These are phyloP conservation scores for Philhelius pedissequus DNA, from an alignment of 2,888 invertebrate species.

Conservation along the genomic window DNA sequence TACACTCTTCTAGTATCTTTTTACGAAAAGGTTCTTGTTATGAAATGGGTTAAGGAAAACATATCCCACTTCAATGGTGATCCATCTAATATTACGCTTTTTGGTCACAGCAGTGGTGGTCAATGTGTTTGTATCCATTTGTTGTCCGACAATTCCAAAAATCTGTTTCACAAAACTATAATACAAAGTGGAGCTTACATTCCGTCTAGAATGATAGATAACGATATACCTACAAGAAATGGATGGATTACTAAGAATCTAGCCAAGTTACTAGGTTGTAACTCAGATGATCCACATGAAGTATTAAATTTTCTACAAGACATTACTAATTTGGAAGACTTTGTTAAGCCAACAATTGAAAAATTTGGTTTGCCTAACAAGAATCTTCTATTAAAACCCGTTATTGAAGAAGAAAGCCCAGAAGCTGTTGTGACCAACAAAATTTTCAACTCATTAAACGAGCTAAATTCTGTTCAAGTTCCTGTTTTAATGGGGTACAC, in stretches of 20 bases:
- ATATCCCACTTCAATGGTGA: constrained; percentile 78
- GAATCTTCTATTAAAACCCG: constrained; percentile 63
- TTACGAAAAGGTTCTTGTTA: constrained; percentile 74
- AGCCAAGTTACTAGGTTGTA: constrained; percentile 14
- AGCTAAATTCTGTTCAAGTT: constrained; percentile 77
- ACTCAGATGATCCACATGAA: constrained; percentile 11
- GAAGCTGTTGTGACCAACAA: constrained; percentile 61
- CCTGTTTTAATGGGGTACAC: constrained; percentile 80
- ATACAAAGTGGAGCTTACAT: constrained; percentile 68
- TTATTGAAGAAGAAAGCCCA: constrained; percentile 53
- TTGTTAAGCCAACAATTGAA: not conserved
- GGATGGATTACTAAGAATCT: not conserved
- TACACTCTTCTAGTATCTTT: not conserved
- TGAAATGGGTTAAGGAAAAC: constrained; percentile 77
- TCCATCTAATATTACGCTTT: constrained; percentile 71
- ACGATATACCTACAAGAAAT: constrained; percentile 17
- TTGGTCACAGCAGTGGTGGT: constrained; percentile 71
- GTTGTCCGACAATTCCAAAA: constrained; percentile 62
- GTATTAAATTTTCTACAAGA: constrained; percentile 6
- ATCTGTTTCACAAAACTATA: constrained; percentile 69
- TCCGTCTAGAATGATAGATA: constrained; percentile 56
- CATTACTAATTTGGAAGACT: not conserved
- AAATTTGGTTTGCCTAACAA: not conserved
- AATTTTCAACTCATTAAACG: constrained; percentile 78
- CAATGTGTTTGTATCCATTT: constrained; percentile 67